These are phyloP conservation scores for Ochotona curzoniae DNA, from an alignment of 2,113 vertebrate species.

Conservation along the genomic window DNA sequence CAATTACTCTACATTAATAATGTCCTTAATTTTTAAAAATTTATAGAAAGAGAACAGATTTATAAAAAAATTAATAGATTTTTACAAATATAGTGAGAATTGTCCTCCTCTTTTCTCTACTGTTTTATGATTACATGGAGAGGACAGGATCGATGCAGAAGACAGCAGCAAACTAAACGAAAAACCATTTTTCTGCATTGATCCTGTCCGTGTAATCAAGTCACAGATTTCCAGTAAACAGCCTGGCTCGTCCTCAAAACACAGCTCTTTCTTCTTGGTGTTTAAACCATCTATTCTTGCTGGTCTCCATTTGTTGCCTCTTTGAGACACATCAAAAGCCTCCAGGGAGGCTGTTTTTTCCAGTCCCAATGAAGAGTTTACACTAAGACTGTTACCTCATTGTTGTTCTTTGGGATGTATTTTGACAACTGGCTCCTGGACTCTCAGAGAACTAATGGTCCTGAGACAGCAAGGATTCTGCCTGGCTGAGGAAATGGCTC, in stretches of 20 bases:
- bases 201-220: rapidly evolving
- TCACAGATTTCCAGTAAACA: not conserved
- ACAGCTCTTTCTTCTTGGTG: not conserved
- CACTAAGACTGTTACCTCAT: not conserved
- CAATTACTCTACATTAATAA: no score
- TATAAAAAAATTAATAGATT: no score
- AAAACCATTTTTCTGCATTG: not conserved
- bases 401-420: not conserved
- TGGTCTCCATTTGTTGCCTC: not conserved
- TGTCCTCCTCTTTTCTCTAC: no score
- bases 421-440: not conserved
- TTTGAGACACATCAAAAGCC: not conserved
- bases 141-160: no score
- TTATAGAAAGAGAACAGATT: no score
- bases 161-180: no score
- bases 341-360: not conserved
- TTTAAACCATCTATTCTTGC: not conserved
- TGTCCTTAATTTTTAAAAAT: no score
- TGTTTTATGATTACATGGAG: no score
- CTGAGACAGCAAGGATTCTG: not conserved
- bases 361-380: not conserved
- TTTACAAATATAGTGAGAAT: no score
- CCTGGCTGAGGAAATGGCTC: not conserved
- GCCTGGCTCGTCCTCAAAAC: not conserved
- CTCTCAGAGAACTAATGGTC: not conserved